These are phyloP conservation scores for Limnothrissa miodon DNA, from an alignment of 2,113 vertebrate species.

Conservation along the genomic window DNA sequence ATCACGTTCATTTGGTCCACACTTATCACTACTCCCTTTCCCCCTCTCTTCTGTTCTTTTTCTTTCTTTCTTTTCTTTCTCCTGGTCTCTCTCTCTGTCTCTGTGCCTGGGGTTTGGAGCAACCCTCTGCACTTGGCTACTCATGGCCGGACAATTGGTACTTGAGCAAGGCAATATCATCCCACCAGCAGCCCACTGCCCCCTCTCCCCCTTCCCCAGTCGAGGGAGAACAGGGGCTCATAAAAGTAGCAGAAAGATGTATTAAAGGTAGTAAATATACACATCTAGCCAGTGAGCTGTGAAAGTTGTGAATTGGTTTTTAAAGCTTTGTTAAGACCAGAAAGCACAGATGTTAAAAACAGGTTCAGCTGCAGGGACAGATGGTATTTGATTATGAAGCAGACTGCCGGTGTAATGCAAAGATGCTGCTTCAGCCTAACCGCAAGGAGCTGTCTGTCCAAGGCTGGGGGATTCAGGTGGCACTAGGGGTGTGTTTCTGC, in stretches of 20 bases:
- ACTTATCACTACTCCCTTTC: not conserved
- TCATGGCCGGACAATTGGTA: slow-evolving; percentile 76
- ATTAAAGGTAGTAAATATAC: slow-evolving; percentile 83
- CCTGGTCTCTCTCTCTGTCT: not conserved
- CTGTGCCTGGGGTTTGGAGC: slow-evolving; percentile 76
- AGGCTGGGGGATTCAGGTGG: slow-evolving; percentile 68
- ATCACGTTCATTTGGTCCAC: not conserved
- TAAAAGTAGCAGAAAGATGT: slow-evolving; percentile 71
- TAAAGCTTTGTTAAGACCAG: slow-evolving; percentile 99
- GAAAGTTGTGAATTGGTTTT: slow-evolving; percentile 96
- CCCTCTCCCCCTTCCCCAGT: slow-evolving; percentile 60
- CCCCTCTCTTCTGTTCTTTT: slow-evolving; percentile 12
- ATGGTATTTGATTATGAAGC: slow-evolving; percentile 99
- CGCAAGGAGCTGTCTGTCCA: slow-evolving; percentile 79
- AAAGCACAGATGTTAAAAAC: slow-evolving; percentile 99
- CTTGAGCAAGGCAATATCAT: slow-evolving; percentile 78
- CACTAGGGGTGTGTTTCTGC: slow-evolving; percentile 74
- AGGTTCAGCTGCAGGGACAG: slow-evolving; percentile 99
- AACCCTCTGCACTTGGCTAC: slow-evolving; percentile 83
- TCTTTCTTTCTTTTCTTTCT: slow-evolving; percentile 49
- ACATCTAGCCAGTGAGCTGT: slow-evolving; percentile 88
- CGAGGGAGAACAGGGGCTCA: slow-evolving; percentile 60
- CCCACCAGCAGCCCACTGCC: slow-evolving; percentile 44
- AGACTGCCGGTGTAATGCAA: slow-evolving; percentile 97
- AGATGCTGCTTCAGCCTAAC: slow-evolving; percentile 88